Evolutionary conservation across 2,113 vertebrate species (phyloP).

Genomic region (Phaethornis superciliosus): DNA sequence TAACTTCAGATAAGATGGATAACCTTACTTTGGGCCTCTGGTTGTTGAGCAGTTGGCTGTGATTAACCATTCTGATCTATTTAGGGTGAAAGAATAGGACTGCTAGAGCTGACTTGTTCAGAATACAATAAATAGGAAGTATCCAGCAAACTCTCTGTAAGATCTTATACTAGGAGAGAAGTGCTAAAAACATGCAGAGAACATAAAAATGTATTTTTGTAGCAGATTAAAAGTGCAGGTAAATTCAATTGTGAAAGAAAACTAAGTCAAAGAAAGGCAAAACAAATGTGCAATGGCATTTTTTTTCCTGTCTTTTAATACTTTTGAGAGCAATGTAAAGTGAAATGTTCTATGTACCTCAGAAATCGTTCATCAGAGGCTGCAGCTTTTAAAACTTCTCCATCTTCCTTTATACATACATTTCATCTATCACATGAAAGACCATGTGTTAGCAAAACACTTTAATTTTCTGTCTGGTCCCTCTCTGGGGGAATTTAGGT

Average conservation of each 20-base stretch:
- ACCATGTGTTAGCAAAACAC: neutral
- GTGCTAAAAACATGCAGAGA: neutral
- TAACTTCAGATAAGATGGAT: neutral
- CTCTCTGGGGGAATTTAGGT: neutral
- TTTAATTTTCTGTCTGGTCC: neutral
- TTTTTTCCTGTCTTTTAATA: neutral
- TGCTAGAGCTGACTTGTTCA: neutral
- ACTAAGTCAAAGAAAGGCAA: neutral
- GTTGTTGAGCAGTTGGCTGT: neutral
- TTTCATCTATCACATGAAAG: slow-evolving; percentile 5
- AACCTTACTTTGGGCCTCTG: neutral
- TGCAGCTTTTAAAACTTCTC: neutral
- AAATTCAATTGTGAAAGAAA: neutral
- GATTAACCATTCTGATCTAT: neutral
- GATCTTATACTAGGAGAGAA: neutral
- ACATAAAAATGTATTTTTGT: neutral
- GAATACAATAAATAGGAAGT: neutral
- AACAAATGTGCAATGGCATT: neutral
- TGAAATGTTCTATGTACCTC: neutral
- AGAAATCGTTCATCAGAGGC: neutral
- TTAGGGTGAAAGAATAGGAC: neutral
- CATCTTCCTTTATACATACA: neutral
- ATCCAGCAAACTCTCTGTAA: neutral
- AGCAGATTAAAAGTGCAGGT: neutral
- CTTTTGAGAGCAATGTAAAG: neutral